Percentiles rank a stretch among this genome's conserved stretches.
These are phyloP conservation scores for Hippocampus guttulatus DNA, from an alignment of 2,113 vertebrate species.

Conservation along the genomic window DNA sequence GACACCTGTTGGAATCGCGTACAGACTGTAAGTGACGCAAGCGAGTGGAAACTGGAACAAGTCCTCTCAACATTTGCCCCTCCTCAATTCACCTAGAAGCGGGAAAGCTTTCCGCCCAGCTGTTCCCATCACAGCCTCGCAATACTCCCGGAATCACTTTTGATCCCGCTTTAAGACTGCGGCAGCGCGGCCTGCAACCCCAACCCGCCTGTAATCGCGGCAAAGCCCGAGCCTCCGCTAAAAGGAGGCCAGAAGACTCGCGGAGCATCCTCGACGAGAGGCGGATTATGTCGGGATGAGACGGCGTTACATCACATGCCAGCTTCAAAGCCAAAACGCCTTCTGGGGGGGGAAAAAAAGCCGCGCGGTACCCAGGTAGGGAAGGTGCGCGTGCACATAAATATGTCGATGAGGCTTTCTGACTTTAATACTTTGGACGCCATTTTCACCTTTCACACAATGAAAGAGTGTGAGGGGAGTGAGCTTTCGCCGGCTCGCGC, in stretches of 20 bases:
- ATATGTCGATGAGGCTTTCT: background rate
- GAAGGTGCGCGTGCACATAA: background rate
- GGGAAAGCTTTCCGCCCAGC: background rate
- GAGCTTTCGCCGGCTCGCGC: too few relatives aligned
- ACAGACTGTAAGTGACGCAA: too few relatives aligned
- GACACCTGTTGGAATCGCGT: too few relatives aligned
- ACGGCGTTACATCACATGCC: conserved; percentile 22
- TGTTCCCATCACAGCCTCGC: background rate
- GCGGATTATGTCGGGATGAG: conserved; percentile 28
- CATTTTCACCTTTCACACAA: background rate
- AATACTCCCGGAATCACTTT: conserved; percentile 9
- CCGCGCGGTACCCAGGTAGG: background rate
- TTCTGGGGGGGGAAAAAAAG: background rate
- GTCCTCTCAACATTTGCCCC: background rate
- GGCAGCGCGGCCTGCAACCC: conserved; percentile 1
- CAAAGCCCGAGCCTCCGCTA: conserved; percentile 12
- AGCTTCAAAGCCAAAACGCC: conserved; percentile 20
- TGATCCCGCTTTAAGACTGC: conserved; percentile 24
- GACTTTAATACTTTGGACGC: background rate
- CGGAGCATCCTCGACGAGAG: too few relatives aligned
- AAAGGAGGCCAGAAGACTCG: conserved; percentile 1
- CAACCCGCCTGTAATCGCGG: conserved; percentile 24
- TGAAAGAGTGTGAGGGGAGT: too few relatives aligned
- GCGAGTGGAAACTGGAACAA: too few relatives aligned
- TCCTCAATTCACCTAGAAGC: background rate